Evolutionary conservation across 2,113 vertebrate species (phyloP), one percentile per base, ranked within the genome.

Genomic region (Labrus mixtus): DNA sequence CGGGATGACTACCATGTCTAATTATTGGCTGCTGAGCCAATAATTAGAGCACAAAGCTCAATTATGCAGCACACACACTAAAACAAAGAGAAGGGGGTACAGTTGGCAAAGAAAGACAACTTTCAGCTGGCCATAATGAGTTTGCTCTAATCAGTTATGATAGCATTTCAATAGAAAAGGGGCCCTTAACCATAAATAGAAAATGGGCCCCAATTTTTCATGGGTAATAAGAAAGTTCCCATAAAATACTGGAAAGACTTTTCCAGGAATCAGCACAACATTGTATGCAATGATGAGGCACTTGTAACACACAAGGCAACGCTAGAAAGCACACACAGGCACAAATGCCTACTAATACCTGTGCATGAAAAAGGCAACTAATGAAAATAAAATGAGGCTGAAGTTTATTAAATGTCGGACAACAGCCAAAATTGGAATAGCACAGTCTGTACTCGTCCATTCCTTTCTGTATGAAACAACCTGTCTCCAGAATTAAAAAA

Each of bases 1-100:
- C 68, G 64, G 63, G 76, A 80, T 65, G 56, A 82, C 85, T 64
- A 64, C 29, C 68, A 56, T 63, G 69, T 81, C 85, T 88, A 86
- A 90, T 87, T 73, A 83, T 73, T 75, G 73, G 84, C n/a, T n/a
- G n/a, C n/a, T n/a, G n/a, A n/a, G n/a, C n/a, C n/a, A n/a, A n/a
- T n/a, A n/a, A n/a, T n/a, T n/a, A n/a, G n/a, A n/a, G n/a, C n/a
- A 77, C 63, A 79, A 73, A 73, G 78, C 68, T 68, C 60, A 85
- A 73, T 85, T 84, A 89, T 69, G 36, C n/a, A 77, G 39, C 33
- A 7, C 1, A 41, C 64, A 73, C 51, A 74, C 37, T 63, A 25
- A 69, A 57, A 73, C 46, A 60, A 41, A 57, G 20, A 64, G 69
- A 58, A 16, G 59, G 43, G 43, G 43, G 54, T 55, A 54, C 56